These are phyloP conservation scores for Euwallacea similis DNA, from an alignment of 1,140 invertebrate species.

Conservation along the genomic window DNA sequence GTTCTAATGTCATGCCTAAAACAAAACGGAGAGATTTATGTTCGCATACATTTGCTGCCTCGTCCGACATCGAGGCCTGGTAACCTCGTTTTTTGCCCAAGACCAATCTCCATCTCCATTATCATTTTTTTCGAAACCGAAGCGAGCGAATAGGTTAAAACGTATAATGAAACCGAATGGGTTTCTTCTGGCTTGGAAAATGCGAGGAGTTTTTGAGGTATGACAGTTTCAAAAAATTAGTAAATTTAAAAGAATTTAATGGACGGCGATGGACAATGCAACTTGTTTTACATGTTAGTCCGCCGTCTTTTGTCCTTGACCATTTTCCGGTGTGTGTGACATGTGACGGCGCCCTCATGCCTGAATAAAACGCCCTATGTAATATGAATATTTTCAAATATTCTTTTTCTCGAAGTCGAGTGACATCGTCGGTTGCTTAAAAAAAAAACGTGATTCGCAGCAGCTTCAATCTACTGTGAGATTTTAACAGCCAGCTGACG, in stretches of 20 bases:
- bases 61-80: constrained; percentile 14
- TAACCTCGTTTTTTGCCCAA: constrained; percentile 22
- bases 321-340: neutral
- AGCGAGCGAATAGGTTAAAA: constrained; percentile 21
- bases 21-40: neutral
- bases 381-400: no score
- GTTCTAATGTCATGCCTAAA: neutral
- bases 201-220: constrained; percentile 5
- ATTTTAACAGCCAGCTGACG: no score
- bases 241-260: no score
- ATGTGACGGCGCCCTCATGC: neutral
- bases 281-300: neutral
- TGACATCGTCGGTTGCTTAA: no score
- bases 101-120: constrained; percentile 21
- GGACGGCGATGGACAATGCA: no score
- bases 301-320: neutral
- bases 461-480: no score
- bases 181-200: constrained; percentile 10
- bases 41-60: neutral
- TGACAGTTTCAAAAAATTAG: no score
- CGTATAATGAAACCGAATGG: constrained; percentile 17
- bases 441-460: no score
- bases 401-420: no score
- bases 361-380: no score
- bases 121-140: constrained; percentile 17